Conservation (phyloP, 2,888 invertebrate species). For the Trachelus stipa region DNA sequence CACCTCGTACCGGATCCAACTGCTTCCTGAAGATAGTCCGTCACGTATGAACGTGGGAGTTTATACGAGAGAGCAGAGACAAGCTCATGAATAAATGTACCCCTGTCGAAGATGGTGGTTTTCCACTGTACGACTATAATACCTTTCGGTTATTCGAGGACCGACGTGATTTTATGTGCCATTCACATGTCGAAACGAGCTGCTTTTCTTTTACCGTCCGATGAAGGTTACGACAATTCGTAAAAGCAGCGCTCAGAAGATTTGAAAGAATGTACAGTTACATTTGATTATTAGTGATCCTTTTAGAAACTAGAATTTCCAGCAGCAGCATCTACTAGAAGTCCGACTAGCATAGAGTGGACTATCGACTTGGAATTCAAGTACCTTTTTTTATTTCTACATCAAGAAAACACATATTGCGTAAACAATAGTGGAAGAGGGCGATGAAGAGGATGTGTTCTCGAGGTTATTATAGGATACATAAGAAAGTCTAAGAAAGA, state of each 20-base stretch:
- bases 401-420: neutral
- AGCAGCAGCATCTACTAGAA: neutral
- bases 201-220: neutral
- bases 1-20: neutral
- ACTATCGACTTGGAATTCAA: neutral
- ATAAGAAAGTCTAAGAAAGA: neutral
- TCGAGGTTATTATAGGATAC: neutral
- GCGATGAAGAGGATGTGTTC: neutral
- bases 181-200: neutral
- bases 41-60: neutral
- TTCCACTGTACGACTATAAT: neutral
- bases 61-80: conserved; percentile 7
- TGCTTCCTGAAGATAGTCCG: neutral
- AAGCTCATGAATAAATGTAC: conserved; percentile 40
- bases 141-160: neutral
- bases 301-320: neutral
- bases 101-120: neutral
- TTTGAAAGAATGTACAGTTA: neutral
- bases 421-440: neutral
- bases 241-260: neutral
- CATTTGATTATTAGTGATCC: neutral
- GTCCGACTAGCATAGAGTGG: neutral
- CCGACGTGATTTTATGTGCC: neutral
- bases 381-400: neutral
- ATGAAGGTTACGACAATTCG: neutral